Evolutionary conservation across 2,113 vertebrate genomes (phyloP).

Genomic region (Protobothrops mucrosquamatus): DNA sequence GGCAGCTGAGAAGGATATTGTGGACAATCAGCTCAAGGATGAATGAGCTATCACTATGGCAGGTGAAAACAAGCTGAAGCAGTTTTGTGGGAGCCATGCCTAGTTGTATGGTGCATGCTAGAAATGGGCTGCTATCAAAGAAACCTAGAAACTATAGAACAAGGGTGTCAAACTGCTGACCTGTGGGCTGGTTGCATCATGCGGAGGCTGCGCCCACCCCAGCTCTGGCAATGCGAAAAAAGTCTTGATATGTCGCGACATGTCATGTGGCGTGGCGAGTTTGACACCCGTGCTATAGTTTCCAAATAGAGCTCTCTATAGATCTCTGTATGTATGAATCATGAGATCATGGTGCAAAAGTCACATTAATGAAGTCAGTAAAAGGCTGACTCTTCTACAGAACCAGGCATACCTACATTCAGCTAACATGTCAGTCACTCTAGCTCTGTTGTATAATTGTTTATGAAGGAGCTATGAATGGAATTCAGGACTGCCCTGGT

Average conservation of each 20-base stretch:
- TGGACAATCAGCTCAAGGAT: neutral
- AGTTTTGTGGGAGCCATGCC: neutral
- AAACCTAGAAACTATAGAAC: neutral
- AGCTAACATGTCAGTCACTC: neutral
- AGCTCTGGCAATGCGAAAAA: no score
- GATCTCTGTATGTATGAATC: neutral
- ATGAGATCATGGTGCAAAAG: neutral
- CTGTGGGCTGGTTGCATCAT: no score
- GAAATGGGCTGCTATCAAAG: neutral
- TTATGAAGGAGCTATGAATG: neutral
- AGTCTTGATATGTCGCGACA: no score
- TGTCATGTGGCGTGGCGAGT: no score
- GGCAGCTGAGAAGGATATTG: neutral
- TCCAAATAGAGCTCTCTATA: neutral
- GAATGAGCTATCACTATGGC: neutral
- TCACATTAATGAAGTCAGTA: neutral
- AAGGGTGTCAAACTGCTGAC: no score
- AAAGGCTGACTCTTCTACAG: neutral
- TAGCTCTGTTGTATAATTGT: neutral
- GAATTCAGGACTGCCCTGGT: conserved; percentile 1
- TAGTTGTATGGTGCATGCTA: neutral
- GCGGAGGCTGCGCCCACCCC: no score
- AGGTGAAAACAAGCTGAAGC: neutral
- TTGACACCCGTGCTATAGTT: neutral
- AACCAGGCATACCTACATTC: neutral